Evolutionary conservation across 2,797 vertebrate species (phyloP), one percentile per base, ranked within the genome.

Genomic region (Channa striata): DNA sequence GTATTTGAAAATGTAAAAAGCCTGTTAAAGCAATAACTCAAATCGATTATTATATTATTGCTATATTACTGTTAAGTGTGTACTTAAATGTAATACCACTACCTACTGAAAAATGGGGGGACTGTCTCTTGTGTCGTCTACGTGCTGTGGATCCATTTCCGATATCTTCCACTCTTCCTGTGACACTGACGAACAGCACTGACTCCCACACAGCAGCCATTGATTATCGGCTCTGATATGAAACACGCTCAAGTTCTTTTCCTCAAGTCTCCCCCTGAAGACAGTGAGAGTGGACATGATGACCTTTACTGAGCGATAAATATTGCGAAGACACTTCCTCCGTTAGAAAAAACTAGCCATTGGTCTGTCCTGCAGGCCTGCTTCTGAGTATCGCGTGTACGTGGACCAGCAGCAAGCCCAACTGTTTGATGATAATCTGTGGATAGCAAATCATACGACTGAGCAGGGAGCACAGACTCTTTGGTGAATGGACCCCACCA

Each of bases 201-300:
- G 44, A 67, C 61, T 77, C 71, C 66, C 67, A 25, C 67, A 25
- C 40, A 82, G 63, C 70, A 56, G 25, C 44, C 72, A 81, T 75
- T 34, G 78, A 88, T 82, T 86, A 82, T 70, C 75, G 79, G 78
- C 63, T 75, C 43, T 19, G 77, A 78, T 85, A 77, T 82, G 54
- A 87, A 75, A 71, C 77, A 86, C 58, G 59, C 40, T 78, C 33
- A 2, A 30, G 59, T 64, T 76, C 50, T 59, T 37, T 79, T 53
- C 68, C 58, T 21, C 33, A 42, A 52, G 67, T 56, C 48, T 59
- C 21, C 50, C 33, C 68, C 19, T 47, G 63, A 60, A 52, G 72
- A 44, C 62, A 8, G 49, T 8, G 25, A 51, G 73, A 72, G 77
- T 47, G 64, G 72, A 82, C 72, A 50, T 12, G 40, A 49, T 62